These are phyloP conservation scores for Sphinx pinastri DNA, from an alignment of 2,888 invertebrate species.

Conservation along the genomic window DNA sequence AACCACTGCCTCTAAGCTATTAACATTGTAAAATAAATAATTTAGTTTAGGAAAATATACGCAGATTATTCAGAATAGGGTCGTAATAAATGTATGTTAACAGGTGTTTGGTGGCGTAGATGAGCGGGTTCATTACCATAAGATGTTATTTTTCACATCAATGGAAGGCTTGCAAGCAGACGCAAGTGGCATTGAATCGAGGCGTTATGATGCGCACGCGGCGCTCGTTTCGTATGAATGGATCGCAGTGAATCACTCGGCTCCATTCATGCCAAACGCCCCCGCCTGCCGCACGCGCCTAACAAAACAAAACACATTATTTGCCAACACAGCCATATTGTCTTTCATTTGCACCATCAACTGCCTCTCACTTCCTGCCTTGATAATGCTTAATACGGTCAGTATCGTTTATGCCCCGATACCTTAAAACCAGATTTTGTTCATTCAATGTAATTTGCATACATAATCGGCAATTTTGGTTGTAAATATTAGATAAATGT, in stretches of 20 bases:
- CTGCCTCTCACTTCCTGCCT: slow-evolving; percentile 74
- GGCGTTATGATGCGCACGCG: slow-evolving; percentile 56
- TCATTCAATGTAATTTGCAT: slow-evolving; percentile 32
- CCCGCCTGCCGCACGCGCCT: slow-evolving; percentile 70
- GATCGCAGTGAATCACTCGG: slow-evolving; percentile 73
- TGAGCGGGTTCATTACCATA: slow-evolving; percentile 14
- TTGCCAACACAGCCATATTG: slow-evolving; percentile 62
- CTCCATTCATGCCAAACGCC: slow-evolving; percentile 73
- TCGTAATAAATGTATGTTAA: not conserved
- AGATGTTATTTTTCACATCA: slow-evolving; percentile 20
- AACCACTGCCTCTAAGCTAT: not conserved
- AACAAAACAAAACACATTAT: slow-evolving; percentile 62
- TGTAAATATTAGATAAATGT: slow-evolving; percentile 30
- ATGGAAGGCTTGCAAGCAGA: slow-evolving; percentile 42
- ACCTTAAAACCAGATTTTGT: slow-evolving; percentile 24
- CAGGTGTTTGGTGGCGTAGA: slow-evolving; percentile 5
- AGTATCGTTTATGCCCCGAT: slow-evolving; percentile 22
- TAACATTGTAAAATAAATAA: not conserved
- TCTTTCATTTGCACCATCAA: slow-evolving; percentile 68
- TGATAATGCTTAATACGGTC: slow-evolving; percentile 48
- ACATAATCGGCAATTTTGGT: slow-evolving; percentile 31
- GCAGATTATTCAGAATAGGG: not conserved
- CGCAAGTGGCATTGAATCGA: slow-evolving; percentile 54
- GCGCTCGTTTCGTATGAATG: slow-evolving; percentile 66
- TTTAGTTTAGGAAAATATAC: not conserved